phyloP scores from a whole-genome alignment of 1,140 invertebrate genomes.

The Euura saliciscinereae region DNA sequence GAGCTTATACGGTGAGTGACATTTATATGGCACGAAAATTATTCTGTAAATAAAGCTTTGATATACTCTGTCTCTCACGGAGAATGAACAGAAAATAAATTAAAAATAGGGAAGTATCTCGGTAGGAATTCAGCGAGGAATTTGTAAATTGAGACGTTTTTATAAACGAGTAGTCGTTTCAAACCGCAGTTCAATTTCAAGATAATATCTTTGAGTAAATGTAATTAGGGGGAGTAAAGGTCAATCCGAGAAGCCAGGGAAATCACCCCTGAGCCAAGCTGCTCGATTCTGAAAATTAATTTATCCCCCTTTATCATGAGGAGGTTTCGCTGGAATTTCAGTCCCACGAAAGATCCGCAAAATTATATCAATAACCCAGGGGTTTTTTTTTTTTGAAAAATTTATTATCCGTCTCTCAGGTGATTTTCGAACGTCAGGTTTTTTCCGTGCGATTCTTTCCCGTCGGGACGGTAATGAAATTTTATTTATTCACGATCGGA shows the following conservation, averaged over 20 bases:
- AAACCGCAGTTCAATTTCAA: too few relatives aligned
- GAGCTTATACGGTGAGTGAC: conserved; percentile 91
- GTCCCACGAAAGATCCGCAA: not conserved
- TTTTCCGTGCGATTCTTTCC: too few relatives aligned
- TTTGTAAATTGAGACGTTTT: too few relatives aligned
- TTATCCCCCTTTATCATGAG: not conserved
- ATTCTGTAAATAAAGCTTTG: not conserved
- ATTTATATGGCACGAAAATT: conserved; percentile 17
- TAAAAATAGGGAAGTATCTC: too few relatives aligned
- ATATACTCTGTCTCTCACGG: not conserved
- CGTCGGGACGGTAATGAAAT: not conserved
- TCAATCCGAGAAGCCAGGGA: too few relatives aligned
- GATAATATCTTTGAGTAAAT: too few relatives aligned
- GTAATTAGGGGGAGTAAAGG: too few relatives aligned
- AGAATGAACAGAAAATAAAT: too few relatives aligned
- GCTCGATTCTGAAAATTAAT: not conserved
- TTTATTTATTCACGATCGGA: not conserved
- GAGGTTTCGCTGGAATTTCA: not conserved
- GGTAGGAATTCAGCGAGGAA: too few relatives aligned
- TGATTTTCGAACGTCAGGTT: not conserved
- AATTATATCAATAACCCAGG: not conserved
- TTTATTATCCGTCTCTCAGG: not conserved
- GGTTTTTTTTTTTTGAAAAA: not conserved
- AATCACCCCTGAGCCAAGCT: not conserved
- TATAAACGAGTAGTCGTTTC: too few relatives aligned